Conservation (phyloP, 1,140 invertebrate species). For the Venturia canescens region DNA sequence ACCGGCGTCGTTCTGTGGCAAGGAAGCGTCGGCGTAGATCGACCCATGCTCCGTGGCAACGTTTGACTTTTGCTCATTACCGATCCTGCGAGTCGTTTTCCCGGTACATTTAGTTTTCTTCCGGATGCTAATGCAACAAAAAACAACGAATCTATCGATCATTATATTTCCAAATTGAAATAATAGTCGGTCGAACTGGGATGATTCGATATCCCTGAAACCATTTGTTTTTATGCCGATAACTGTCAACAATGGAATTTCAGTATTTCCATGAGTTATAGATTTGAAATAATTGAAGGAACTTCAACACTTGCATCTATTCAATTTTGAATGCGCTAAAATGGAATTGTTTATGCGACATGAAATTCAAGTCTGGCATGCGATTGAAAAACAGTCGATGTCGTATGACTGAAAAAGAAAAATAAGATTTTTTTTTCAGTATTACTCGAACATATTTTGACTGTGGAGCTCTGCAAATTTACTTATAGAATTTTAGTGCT, state of each 20-base stretch:
- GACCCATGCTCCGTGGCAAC: constrained; percentile 88
- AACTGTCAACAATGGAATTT: background rate
- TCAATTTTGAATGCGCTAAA: too few species aligned
- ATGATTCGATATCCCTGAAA: background rate
- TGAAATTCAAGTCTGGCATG: too few species aligned
- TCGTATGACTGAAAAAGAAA: too few species aligned
- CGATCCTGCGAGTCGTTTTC: constrained; percentile 80
- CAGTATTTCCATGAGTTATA: too few species aligned
- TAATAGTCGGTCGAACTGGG: background rate
- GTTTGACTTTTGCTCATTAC: constrained; percentile 88
- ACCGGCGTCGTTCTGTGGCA: constrained; percentile 78
- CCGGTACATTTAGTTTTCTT: constrained; percentile 84
- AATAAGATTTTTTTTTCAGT: too few species aligned
- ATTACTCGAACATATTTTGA: too few species aligned
- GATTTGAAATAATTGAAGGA: too few species aligned
- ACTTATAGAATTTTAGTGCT: too few species aligned
- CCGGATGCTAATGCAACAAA: constrained; percentile 79
- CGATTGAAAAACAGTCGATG: too few species aligned
- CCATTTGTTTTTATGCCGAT: background rate
- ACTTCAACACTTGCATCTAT: too few species aligned
- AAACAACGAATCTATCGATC: constrained; percentile 8
- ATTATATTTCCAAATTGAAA: background rate
- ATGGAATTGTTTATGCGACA: too few species aligned
- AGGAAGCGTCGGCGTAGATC: constrained; percentile 78
- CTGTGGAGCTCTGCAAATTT: too few species aligned